Base-by-base conservation (phyloP, 64 coral and sea anemone species). In the Montipora efflorescens region DNA sequence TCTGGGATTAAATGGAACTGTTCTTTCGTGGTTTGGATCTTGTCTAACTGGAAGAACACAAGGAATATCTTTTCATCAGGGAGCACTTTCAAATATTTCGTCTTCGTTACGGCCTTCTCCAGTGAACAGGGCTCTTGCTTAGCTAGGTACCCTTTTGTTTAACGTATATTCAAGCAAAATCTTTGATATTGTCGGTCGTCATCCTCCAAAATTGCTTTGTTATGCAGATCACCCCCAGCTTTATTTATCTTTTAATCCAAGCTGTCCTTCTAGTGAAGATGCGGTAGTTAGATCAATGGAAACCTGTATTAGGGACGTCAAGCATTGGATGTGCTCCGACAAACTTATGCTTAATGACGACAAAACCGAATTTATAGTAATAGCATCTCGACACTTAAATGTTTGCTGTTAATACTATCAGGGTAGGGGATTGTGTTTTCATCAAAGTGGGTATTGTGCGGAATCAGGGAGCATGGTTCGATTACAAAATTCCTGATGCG, bases 221-320 rank as follows among this genome's bases (percentile, higher is more conserved):
- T 74, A 74, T 74, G 70, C 70, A 22, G 70, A 74, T 74, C 23
- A 74, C 70, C 3, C 70, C 19, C 70, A 74, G 70, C 70, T 74
- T 74, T 21, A 74, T 64, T 64, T 64, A 64, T 64, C 59, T 7
- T 64, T 64, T 0, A 64, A 64, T 11, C 8, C 59, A 64, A 64
- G 59, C 1, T 64, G 59, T 15, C 8, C 13, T 64, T 11, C 13
- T 64, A 64, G 59, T 64, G 8, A 11, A 64, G 59, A 64, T 15
- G 59, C 8, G 0, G 59, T 9, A 64, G 13, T 64, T 64, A 64
- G 59, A 64, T 64, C 8, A 64, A 64, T 1, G 59, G 59, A 64
- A 64, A 64, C 59, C 59, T 64, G 59, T 15, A 64, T 64, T 11
- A 12, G 8, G 3, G 3, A 64, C 14, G 0, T 64, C 13, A 64